Percentiles rank a stretch among this genome's conserved stretches.
Evolutionary conservation across 2,888 invertebrate genomes (phyloP).

Genomic region (Diarsia brunnea): DNA sequence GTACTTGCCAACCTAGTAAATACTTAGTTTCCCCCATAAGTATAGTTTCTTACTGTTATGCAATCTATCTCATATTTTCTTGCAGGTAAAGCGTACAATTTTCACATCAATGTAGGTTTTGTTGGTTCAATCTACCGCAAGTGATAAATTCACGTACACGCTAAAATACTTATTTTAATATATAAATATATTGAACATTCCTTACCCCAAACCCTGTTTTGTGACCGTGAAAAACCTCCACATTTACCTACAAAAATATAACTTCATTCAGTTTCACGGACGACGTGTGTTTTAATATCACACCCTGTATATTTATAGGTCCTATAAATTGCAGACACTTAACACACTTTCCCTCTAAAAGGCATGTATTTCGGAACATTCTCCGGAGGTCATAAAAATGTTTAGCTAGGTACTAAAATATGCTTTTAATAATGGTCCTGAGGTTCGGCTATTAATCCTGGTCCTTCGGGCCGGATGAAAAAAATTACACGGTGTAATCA

Average conservation of each 20-base stretch:
- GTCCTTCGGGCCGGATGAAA: conserved; percentile 60
- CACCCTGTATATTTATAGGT: conserved; percentile 56
- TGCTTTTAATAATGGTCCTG: conserved; percentile 66
- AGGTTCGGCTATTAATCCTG: conserved; percentile 65
- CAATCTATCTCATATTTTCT: not conserved
- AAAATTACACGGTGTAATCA: conserved; percentile 64
- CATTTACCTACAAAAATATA: conserved; percentile 30
- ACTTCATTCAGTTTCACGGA: conserved; percentile 22
- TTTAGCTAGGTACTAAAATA: conserved; percentile 67
- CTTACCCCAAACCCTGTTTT: not conserved
- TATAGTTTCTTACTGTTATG: not conserved
- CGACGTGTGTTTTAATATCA: conserved; percentile 52
- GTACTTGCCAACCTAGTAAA: not conserved
- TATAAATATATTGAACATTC: not conserved
- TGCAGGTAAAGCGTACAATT: not conserved
- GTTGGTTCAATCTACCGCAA: not conserved
- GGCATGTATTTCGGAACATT: conserved; percentile 60
- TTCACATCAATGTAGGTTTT: not conserved
- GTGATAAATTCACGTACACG: not conserved
- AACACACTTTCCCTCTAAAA: conserved; percentile 55
- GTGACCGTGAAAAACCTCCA: not conserved
- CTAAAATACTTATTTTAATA: not conserved
- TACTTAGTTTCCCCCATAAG: not conserved
- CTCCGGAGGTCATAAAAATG: conserved; percentile 63
- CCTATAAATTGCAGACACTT: conserved; percentile 59